A percentile compares a stretch with the other conserved stretches of the same genome.
Conservation (phyloP, 2,888 invertebrate species). For the Acanthosepion pharaonis region DNA sequence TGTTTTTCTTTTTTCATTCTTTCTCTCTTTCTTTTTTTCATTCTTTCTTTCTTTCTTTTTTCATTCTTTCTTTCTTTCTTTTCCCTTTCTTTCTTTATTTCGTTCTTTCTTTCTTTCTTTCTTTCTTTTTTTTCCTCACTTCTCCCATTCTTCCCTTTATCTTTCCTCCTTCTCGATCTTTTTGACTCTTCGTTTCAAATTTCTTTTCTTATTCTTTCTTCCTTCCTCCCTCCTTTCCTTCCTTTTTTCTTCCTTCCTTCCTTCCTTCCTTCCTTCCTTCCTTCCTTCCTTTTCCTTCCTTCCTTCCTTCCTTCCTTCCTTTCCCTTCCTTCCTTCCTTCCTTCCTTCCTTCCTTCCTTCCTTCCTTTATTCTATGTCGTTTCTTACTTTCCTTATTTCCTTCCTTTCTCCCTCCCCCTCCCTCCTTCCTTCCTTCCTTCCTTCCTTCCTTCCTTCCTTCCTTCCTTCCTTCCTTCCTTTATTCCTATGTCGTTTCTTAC, state of each 20-base stretch:
- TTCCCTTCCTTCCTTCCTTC: not conserved
- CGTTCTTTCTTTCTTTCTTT: not conserved
- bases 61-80: not conserved
- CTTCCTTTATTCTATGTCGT: too few species aligned
- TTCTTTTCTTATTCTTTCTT: not conserved
- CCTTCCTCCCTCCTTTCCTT: not conserved
- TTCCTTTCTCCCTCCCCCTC: too few species aligned
- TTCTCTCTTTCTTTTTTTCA: not conserved
- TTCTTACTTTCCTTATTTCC: too few species aligned
- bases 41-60: not conserved
- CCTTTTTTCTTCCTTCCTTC: not conserved
- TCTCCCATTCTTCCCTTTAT: too few species aligned
- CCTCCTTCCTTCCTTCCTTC: not conserved
- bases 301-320: not conserved
- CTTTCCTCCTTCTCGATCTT: not conserved
- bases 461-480: fast-evolving
- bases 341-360: too few species aligned
- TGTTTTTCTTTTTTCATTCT: not conserved
- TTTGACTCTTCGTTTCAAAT: not conserved
- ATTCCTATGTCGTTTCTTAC: too few species aligned
- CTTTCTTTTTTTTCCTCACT: not conserved
- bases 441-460: not conserved
- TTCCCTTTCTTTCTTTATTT: not conserved
- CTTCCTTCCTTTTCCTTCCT: fast-evolving
- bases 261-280: not conserved